Conservation (phyloP, 2,797 vertebrate species). For the Enteromius paludinosus region DNA sequence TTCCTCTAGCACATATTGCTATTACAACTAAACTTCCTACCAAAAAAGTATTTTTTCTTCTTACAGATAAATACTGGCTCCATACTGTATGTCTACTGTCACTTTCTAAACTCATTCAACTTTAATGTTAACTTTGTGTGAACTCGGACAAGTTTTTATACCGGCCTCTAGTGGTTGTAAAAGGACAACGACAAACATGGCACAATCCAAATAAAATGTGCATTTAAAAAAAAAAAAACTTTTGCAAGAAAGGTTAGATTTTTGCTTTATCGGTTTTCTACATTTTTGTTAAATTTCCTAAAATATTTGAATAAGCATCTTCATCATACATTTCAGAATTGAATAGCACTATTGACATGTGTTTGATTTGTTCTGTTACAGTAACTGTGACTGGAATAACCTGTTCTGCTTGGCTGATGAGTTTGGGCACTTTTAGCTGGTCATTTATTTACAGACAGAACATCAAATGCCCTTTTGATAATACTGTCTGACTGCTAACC, state of each 20-base stretch:
- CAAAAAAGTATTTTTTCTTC: neutral
- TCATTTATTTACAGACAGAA: neutral
- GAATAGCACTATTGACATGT: neutral
- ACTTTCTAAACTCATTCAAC: neutral
- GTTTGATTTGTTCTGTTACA: neutral
- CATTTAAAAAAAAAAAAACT: constrained; percentile 63
- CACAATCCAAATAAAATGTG: neutral
- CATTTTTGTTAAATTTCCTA: neutral
- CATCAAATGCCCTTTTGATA: neutral
- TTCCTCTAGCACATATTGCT: neutral
- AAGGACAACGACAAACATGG: neutral
- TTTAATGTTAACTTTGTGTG: neutral
- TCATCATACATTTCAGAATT: neutral
- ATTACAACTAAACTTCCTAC: neutral
- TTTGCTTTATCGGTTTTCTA: neutral
- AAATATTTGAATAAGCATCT: neutral
- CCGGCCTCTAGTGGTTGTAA: neutral
- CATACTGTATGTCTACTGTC: neutral
- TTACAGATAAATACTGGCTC: neutral
- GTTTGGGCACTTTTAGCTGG: too few species aligned
- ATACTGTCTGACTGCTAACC: neutral
- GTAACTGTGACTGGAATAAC: neutral
- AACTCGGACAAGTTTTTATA: neutral
- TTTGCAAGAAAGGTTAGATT: neutral
- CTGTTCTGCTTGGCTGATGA: neutral